These are phyloP conservation scores for Erebia aethiops DNA, from an alignment of 2,888 invertebrate genomes.

Conservation along the genomic window DNA sequence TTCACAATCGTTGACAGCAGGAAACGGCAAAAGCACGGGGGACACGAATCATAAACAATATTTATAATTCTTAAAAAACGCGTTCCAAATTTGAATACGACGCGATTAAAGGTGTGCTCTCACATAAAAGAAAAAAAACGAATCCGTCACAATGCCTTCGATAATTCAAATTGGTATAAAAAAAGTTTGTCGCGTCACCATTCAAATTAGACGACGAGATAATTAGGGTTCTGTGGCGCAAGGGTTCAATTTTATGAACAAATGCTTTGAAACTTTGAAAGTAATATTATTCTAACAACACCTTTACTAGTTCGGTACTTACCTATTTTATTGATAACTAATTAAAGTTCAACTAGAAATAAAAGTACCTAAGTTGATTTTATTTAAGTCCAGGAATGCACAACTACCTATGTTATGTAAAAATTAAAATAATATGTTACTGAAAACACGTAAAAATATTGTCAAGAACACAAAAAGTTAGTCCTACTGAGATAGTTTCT, in stretches of 20 bases:
- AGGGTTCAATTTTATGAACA: slow-evolving; percentile 16
- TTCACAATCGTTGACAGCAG: slow-evolving; percentile 75
- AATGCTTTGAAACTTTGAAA: slow-evolving; percentile 2
- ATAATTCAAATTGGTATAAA: slow-evolving; percentile 55
- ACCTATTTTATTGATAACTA: background rate
- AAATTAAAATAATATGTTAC: too few relatives aligned
- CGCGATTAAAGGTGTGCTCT: slow-evolving; percentile 58
- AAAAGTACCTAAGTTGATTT: background rate
- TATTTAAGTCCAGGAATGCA: background rate
- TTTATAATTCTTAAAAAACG: slow-evolving; percentile 65
- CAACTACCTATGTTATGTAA: too few relatives aligned
- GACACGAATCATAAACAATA: slow-evolving; percentile 71
- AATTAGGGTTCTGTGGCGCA: slow-evolving; percentile 51
- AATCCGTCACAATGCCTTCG: slow-evolving; percentile 58
- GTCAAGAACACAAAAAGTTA: too few relatives aligned
- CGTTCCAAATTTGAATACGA: slow-evolving; percentile 69
- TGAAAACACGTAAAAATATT: too few relatives aligned
- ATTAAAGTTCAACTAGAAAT: too few relatives aligned
- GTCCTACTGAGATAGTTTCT: too few relatives aligned
- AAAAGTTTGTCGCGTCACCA: slow-evolving; percentile 69
- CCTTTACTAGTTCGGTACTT: background rate
- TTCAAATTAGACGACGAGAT: slow-evolving; percentile 74
- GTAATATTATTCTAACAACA: background rate
- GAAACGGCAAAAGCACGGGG: slow-evolving; percentile 70
- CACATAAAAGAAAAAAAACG: slow-evolving; percentile 54